Evolutionary conservation across 2,113 vertebrate species (phyloP), one percentile per base, ranked within the genome.

Genomic region (Catharus minimus): DNA sequence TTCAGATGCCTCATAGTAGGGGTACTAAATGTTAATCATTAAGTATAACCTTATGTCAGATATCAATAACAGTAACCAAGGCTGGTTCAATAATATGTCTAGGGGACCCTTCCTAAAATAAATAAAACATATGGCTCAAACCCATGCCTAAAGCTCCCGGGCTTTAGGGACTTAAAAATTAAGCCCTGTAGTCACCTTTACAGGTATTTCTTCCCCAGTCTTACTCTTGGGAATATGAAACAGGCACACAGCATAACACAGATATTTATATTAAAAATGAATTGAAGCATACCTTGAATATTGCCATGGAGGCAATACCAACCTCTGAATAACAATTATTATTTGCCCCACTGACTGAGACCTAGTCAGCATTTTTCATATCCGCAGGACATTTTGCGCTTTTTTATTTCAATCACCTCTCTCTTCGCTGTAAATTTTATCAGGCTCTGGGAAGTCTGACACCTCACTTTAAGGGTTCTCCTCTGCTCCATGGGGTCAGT

Each of bases 61-160:
- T 95, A 95, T 95, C 95, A 95, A 95, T 95, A 95, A 95, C 92
- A 95, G 92, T 95, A 96, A 94, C 93, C 86, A 95, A 94, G 95
- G 78, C 71, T 94, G 86, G 93, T 91, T 96, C 93, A 93, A 95
- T 95, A 94, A 94, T 82, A 91, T 85, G 86, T 96, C 90, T 92
- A 85, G 71, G 67, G 67, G 83, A 95, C 86, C 86, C 90, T 95
- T 95, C 89, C 94, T 95, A 95, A 96, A 95, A 95, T 96, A 95
- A 95, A 95, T 96, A 96, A 96, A 95, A 92, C 95, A 94, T 94
- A 73, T 93, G 92, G 90, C 92, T 95, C 86, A 93, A 92, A 56
- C 86, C 89, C 52, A 75, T 88, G 79, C 88, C 55, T 95, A 96
- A 96, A 96, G 56, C 92, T 96, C 91, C 50, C 62, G 84, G 92